These are phyloP conservation scores for Himantopus leucocephalus DNA, from an alignment of 2,113 vertebrate genomes.

Conservation along the genomic window DNA sequence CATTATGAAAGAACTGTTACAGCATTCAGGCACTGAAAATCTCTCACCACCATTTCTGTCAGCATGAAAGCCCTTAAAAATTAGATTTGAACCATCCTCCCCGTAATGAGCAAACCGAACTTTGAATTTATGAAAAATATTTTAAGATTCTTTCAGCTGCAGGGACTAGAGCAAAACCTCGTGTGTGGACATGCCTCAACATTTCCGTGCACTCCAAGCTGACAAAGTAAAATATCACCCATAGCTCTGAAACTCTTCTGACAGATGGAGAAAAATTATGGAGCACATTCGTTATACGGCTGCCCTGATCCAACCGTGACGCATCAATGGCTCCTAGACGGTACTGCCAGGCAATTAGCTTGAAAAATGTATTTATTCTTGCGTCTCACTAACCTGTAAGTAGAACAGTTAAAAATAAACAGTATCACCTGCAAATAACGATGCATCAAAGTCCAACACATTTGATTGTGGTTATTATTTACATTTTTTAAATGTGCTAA, in stretches of 20 bases:
- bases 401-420: constrained; percentile 33
- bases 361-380: not conserved
- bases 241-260: not conserved
- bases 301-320: rapidly evolving
- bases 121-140: not conserved
- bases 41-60: constrained; percentile 36
- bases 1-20: not conserved
- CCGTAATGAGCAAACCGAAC: not conserved
- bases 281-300: not conserved
- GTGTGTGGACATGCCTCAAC: not conserved
- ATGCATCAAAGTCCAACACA: constrained; percentile 4
- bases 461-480: not conserved
- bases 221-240: constrained; percentile 40
- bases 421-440: not conserved
- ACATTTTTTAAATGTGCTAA: not conserved
- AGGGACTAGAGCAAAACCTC: not conserved
- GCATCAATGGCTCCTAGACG: not conserved
- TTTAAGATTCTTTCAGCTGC: not conserved
- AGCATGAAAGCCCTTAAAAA: not conserved
- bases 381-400: not conserved
- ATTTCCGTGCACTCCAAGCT: not conserved
- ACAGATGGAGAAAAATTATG: not conserved
- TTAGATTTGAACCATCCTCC: not conserved
- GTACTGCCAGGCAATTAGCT: not conserved
- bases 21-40: not conserved